Base-by-base conservation (phyloP, 2,797 vertebrate genomes). In the Neosalanx taihuensis region DNA sequence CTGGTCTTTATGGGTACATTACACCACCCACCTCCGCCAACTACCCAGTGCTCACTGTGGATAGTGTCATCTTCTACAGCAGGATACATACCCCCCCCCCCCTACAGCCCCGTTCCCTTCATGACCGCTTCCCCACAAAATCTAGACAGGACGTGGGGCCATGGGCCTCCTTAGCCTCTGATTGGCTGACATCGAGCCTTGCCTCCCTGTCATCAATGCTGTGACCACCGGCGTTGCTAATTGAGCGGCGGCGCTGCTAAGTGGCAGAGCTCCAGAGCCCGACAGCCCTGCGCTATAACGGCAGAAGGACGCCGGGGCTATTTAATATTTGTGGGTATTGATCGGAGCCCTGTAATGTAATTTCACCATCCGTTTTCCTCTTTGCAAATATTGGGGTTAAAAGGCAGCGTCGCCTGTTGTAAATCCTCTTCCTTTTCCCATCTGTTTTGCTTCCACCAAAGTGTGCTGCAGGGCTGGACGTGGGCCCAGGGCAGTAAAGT, bases 291-390 rank as follows among this genome's bases (percentile, higher is more conserved):
- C 41, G 20, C n/a, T 75, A 71, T 75, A 71, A 75, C 79, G 59
- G 74, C 64, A 76, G 76, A 71, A 80, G 69, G 65, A 80, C 72
- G 37, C 7, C 4, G 23, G 15, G 46, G 17, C 56, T 53, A 70
- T 88, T 86, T 88, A 83, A 87, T 89, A 86, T 89, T 89, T 90
- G 88, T 86, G 81, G 86, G 82, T 92, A 91, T 90, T 91, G 90
- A 91, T 92, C 35, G 67, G 29, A 15, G 71, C 76, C 57, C 70
- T 6, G 56, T 89, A 86, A 91, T 91, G 81, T 85, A 83, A 87
- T 90, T 90, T 88, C 65, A 69, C 77, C 81, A 75, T 87, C 78
- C 71, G 49, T 89, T 90, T 86, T 83, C 79, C 80, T 91, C 81
- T 86, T 83, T 86, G 83, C 85, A 89, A 91, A 88, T 90, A 89